Conservation (phyloP, 2,113 vertebrate species). For the Entelurus aequoreus region DNA sequence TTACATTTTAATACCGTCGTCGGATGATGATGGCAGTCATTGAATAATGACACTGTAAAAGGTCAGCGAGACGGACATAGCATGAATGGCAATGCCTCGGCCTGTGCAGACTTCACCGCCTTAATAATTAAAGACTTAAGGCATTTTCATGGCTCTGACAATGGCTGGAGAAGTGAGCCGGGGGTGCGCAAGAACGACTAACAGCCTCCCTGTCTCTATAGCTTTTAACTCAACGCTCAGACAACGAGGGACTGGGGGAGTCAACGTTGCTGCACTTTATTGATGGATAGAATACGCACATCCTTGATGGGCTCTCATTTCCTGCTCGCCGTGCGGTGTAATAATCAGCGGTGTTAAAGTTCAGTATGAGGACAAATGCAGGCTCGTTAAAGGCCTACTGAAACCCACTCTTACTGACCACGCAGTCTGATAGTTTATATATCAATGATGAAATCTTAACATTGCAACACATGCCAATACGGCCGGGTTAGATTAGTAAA, state of each 20-base stretch:
- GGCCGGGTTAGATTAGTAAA: too few species aligned
- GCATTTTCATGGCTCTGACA: slow-evolving; percentile 34
- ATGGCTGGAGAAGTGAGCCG: slow-evolving; percentile 31
- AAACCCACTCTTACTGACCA: too few species aligned
- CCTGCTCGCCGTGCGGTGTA: slow-evolving; percentile 10
- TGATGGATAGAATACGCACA: slow-evolving; percentile 33
- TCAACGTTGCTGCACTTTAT: slow-evolving; percentile 21
- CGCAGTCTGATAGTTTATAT: too few species aligned
- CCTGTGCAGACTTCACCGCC: slow-evolving; percentile 43
- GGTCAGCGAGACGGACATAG: slow-evolving; percentile 58
- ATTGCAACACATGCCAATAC: too few species aligned
- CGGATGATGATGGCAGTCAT: slow-evolving; percentile 44
- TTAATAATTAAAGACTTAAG: slow-evolving; percentile 59
- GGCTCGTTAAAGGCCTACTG: background rate
- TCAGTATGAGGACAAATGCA: background rate
- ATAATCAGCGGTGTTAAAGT: slow-evolving; percentile 14
- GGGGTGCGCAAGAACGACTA: slow-evolving; percentile 25
- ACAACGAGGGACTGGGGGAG: slow-evolving; percentile 10
- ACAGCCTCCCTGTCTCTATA: slow-evolving; percentile 42
- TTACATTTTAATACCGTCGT: slow-evolving; percentile 52
- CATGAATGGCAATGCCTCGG: slow-evolving; percentile 46
- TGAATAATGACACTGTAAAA: slow-evolving; percentile 61
- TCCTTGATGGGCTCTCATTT: slow-evolving; percentile 17
- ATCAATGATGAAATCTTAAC: too few species aligned
- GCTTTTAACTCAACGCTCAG: slow-evolving; percentile 52